A percentile compares a stretch with the other conserved stretches of the same genome.
Conservation (phyloP, 2,797 vertebrate species). For the Rhincodon typus region DNA sequence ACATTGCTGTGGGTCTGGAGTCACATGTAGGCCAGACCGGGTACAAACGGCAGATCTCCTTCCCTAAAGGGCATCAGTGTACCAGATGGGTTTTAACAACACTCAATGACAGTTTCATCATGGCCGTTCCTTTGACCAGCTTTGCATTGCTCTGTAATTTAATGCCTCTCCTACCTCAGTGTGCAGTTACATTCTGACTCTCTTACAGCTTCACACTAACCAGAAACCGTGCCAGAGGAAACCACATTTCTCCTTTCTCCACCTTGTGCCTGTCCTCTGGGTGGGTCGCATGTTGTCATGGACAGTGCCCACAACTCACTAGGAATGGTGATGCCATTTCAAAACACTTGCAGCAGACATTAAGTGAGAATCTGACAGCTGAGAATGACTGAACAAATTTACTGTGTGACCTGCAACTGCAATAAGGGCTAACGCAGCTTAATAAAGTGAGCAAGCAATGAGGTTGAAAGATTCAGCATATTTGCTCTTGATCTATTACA, state of each 20-base stretch:
- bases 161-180: neutral
- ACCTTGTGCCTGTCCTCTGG: neutral
- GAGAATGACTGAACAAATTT: neutral
- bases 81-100: neutral
- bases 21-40: neutral
- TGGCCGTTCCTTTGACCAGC: neutral
- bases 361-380: neutral
- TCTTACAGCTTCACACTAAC: neutral
- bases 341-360: neutral
- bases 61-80: neutral
- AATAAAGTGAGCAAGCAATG: constrained; percentile 7
- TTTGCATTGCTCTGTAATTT: neutral
- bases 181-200: neutral
- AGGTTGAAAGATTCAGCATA: neutral
- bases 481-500: neutral
- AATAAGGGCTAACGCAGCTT: neutral
- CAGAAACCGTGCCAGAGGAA: neutral
- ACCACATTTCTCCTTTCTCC: too few species aligned
- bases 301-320: neutral
- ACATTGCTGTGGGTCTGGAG: neutral
- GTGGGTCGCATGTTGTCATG: neutral
- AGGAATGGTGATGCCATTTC: neutral
- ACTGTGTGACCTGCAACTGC: neutral
- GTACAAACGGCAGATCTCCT: neutral
- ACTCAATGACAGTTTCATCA: neutral